phyloP scores from a whole-genome alignment of 2,113 vertebrate genomes.

The Eudyptes chrysolophus region DNA sequence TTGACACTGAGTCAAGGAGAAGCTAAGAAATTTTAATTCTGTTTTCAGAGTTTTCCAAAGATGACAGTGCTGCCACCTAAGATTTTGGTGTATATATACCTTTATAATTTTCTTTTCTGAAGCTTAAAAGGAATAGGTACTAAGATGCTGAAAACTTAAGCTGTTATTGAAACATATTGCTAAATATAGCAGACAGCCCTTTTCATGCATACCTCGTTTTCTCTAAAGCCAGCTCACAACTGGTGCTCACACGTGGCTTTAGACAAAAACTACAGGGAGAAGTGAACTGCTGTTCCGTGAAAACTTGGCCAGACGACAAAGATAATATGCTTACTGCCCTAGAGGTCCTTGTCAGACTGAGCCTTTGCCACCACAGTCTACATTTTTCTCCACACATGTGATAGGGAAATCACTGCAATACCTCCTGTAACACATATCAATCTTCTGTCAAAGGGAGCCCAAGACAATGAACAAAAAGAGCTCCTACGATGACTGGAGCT shows the following conservation, averaged over 20 bases:
- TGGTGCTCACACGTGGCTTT: background rate
- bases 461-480: slow-evolving; percentile 34
- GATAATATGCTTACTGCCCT: slow-evolving; percentile 1
- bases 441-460: background rate
- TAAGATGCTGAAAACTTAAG: background rate
- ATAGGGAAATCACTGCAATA: slow-evolving; percentile 2
- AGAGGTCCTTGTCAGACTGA: slow-evolving; percentile 7
- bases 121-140: background rate
- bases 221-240: background rate
- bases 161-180: background rate
- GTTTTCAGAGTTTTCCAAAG: background rate
- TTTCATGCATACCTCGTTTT: background rate
- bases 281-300: background rate
- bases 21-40: background rate
- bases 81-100: background rate
- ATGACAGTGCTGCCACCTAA: background rate
- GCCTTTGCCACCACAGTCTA: background rate
- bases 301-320: slow-evolving; percentile 25
- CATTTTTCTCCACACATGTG: background rate
- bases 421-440: background rate
- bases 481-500: background rate
- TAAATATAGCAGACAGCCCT: background rate
- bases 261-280: background rate
- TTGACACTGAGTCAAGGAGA: background rate
- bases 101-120: background rate